A percentile compares a stretch with the other conserved stretches of the same genome.
Conservation (phyloP, 2,888 invertebrate species). For the Drosophila anceps region DNA sequence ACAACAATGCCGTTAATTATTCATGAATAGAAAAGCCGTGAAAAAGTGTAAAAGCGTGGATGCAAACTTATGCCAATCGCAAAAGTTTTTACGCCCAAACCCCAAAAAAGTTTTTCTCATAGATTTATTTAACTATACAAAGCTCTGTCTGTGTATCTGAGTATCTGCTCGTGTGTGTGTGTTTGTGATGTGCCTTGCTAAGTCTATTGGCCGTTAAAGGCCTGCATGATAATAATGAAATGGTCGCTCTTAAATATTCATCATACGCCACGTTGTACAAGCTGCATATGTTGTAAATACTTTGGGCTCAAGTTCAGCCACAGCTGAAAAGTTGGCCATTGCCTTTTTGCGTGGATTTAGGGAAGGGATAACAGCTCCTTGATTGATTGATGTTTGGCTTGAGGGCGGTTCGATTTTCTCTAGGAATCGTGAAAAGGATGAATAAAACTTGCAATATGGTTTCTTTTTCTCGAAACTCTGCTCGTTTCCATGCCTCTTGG, state of each 20-base stretch:
- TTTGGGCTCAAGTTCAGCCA: conserved; percentile 52
- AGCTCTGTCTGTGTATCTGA: conserved; percentile 22
- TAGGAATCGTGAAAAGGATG: conserved; percentile 48
- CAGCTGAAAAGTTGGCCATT: conserved; percentile 54
- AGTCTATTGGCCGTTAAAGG: conserved; percentile 35
- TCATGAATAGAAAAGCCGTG: conserved; percentile 70
- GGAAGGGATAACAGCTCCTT: conserved; percentile 29
- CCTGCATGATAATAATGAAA: conserved; percentile 70
- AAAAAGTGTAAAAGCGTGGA: conserved; percentile 53
- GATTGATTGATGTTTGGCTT: conserved; percentile 75
- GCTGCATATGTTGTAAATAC: conserved; percentile 78
- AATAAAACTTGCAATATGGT: conserved; percentile 74
- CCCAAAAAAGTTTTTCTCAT: conserved; percentile 60
- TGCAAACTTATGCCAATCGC: conserved; percentile 59
- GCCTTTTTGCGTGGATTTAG: conserved; percentile 2
- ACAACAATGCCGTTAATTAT: conserved; percentile 76
- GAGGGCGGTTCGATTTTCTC: conserved; percentile 64
- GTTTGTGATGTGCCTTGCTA: conserved; percentile 5
- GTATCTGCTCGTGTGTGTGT: conserved; percentile 10
- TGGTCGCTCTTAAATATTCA: conserved; percentile 65
- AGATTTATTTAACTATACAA: conserved; percentile 65
- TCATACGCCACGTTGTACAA: conserved; percentile 67
- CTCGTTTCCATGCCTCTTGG: conserved; percentile 46
- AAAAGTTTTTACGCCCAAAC: conserved; percentile 58
- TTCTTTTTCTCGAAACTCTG: conserved; percentile 52